These are phyloP conservation scores for Pseudorhombus dupliciocellatus DNA, from an alignment of 2,113 vertebrate genomes.

Conservation along the genomic window DNA sequence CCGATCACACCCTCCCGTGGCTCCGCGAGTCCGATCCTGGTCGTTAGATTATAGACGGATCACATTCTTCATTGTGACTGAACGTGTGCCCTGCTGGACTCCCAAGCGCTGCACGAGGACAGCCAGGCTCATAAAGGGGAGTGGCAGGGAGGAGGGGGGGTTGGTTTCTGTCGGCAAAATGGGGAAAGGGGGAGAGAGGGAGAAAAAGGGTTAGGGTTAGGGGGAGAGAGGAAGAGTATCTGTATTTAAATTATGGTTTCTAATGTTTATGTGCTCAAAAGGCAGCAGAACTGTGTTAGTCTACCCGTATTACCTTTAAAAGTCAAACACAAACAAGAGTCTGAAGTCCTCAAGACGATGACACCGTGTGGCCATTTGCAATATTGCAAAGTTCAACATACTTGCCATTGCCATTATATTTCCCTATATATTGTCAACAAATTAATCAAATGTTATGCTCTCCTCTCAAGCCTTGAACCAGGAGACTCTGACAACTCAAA, in stretches of 20 bases:
- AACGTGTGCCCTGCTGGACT: slow-evolving; percentile 26
- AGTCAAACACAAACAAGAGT: neutral
- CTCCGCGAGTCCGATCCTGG: slow-evolving; percentile 13
- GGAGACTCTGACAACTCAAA: too few relatives aligned
- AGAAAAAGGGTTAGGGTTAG: neutral
- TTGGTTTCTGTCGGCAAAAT: slow-evolving; percentile 54
- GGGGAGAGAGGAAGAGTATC: neutral
- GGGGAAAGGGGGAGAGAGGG: neutral
- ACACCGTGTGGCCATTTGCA: slow-evolving; percentile 38
- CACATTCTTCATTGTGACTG: neutral
- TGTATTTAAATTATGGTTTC: neutral
- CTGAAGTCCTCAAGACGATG: neutral
- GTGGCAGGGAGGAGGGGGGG: slow-evolving; percentile 1
- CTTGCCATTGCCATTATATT: too few relatives aligned
- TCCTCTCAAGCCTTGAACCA: too few relatives aligned
- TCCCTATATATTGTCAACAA: too few relatives aligned
- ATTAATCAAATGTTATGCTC: too few relatives aligned
- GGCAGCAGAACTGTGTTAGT: neutral
- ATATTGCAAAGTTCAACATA: neutral
- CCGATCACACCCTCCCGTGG: neutral
- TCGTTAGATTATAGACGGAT: neutral
- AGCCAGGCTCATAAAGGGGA: slow-evolving; percentile 67
- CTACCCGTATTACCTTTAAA: neutral
- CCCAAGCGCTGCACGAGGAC: slow-evolving; percentile 4
- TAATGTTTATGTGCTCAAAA: neutral